A percentile compares a stretch with the other conserved stretches of the same genome.
Evolutionary conservation across 2,113 vertebrate genomes (phyloP).

Genomic region (Pseudorectes ferrugineus): DNA sequence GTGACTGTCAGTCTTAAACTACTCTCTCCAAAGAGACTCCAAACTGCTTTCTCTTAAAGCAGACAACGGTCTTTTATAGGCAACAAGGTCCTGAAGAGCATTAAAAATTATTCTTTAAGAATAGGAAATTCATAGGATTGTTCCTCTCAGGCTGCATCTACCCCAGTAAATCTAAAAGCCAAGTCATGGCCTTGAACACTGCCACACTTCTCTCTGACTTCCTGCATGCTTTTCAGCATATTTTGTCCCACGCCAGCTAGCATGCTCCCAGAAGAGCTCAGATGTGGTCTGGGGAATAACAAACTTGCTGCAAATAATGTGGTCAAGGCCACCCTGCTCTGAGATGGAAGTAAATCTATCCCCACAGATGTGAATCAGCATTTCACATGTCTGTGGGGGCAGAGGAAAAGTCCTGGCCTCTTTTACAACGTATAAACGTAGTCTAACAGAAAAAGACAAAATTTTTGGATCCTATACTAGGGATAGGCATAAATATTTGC

Average conservation of each 20-base stretch:
- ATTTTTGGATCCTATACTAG: neutral
- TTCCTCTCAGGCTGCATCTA: neutral
- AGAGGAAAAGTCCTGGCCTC: neutral
- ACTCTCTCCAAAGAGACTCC: neutral
- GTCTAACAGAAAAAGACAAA: neutral
- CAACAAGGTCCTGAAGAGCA: neutral
- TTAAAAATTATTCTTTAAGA: neutral
- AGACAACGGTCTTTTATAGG: neutral
- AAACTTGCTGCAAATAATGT: neutral
- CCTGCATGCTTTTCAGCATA: fast-evolving
- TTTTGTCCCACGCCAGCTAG: fast-evolving
- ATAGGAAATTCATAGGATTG: neutral
- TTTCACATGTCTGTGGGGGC: neutral
- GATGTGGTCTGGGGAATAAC: fast-evolving
- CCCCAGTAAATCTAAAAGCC: neutral
- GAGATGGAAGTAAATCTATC: neutral
- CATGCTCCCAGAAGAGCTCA: neutral
- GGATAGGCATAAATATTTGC: neutral
- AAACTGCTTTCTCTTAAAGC: neutral
- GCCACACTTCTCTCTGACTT: neutral
- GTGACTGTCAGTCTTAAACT: neutral
- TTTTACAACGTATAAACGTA: fast-evolving
- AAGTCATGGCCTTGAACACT: neutral
- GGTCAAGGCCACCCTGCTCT: neutral
- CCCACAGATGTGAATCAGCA: neutral